Evolutionary conservation across 2,888 invertebrate genomes (phyloP), one percentile per base, ranked within the genome.

Genomic region (Mechanitis mazaeus): DNA sequence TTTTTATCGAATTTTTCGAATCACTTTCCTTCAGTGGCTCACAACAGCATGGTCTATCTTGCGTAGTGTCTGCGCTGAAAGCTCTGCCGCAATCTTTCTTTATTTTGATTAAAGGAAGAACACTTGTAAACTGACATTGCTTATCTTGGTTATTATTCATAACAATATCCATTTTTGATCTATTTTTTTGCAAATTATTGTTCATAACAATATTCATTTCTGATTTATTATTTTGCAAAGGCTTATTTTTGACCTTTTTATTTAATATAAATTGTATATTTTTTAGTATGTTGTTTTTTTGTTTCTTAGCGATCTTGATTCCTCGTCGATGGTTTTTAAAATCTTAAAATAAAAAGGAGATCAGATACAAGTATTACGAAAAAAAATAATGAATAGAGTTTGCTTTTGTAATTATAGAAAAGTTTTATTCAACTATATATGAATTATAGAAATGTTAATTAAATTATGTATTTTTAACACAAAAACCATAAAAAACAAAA

Each of bases 21-120:
- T 33, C n/a, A 3, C 57, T 65, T 3, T 50, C 5, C 42, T 65
- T 55, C 3, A 59, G 66, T 2, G 68, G 58, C 6, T 64, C 3
- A 64, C 78, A 77, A 58, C 75, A 75, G 55, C 83, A 84, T 0
- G 83, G 83, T 59, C 80, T 73, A 54, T 83, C 81, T 33, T 69
- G 64, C 2, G 77, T 76, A 1, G 83, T 83, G 35, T 84, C 84
- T 11, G 75, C 71, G 57, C 72, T 69, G 2, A 75, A 66, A 28
- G 65, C 65, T 5, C 67, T 65, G 33, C 55, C 53, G 20, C 42
- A 45, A 28, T 55, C 62, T 59, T 35, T 55, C 50, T 50, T 50
- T 31, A 31, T 50, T 31, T 50, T 50, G 11, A 31, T 50, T 11
- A 31, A 50, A 50, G 42, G 42, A 42, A 42, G 42, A 9, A 50